phyloP scores from a whole-genome alignment of 2,888 invertebrate genomes.

The Julus scandinavius region DNA sequence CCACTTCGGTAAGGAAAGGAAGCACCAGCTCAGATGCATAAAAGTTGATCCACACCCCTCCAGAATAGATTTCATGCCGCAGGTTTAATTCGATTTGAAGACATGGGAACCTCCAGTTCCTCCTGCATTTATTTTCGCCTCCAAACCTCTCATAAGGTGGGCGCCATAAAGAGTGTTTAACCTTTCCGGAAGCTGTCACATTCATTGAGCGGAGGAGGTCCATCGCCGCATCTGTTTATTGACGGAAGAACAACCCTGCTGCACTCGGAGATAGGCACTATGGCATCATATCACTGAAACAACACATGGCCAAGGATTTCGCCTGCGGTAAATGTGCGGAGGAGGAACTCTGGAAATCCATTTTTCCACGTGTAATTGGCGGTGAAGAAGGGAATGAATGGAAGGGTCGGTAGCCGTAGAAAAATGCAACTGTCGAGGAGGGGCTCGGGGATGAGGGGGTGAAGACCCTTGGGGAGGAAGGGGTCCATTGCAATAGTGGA shows the following conservation, averaged over 20 bases:
- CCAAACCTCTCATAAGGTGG: not conserved
- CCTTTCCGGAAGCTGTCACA: not conserved
- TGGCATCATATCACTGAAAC: not conserved
- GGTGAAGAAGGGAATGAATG: not conserved
- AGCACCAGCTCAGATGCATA: no score
- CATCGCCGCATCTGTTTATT: conserved; percentile 18
- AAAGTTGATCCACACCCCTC: no score
- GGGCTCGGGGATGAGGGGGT: not conserved
- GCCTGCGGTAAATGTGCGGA: conserved; percentile 1
- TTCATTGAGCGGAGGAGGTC: not conserved
- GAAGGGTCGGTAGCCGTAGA: not conserved
- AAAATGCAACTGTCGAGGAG: not conserved
- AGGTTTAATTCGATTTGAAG: not conserved
- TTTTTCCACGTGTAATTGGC: not conserved
- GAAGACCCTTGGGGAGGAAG: not conserved
- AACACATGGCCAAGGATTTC: not conserved
- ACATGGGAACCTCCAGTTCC: not conserved
- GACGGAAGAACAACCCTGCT: conserved; percentile 18
- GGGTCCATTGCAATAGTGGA: not conserved
- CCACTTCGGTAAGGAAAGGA: no score
- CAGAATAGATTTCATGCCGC: not conserved
- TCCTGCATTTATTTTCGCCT: not conserved
- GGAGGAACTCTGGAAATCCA: not conserved
- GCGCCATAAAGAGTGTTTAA: not conserved
- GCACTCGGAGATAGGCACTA: not conserved